Base-by-base conservation (phyloP, 2,797 vertebrate species). In the Xenops minutus region DNA sequence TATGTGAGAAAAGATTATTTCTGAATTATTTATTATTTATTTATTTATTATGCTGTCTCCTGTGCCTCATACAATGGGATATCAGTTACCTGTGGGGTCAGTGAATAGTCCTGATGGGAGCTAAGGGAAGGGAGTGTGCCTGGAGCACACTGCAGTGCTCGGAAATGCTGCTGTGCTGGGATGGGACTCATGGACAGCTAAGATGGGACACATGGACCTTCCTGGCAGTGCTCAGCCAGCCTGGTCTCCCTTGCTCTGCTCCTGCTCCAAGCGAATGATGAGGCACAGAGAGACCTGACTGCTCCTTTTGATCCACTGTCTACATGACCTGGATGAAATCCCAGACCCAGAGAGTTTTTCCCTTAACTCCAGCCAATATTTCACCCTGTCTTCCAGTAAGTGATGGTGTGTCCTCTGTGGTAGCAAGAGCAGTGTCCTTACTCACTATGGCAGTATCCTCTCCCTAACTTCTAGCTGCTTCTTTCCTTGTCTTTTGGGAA, bases 1-100 rank as follows among this genome's bases (percentile, higher is more conserved):
- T 89, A 91, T 94, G 93, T 96, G 82, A 97, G 86, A 96, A 96
- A 93, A 94, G 95, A 92, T 93, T 85, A 95, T 96, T 94, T 88
- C 83, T 85, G 85, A 95, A 55, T 89, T 92, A 93, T 92, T 94
- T 26, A 19, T 95, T 96, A 93, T 93, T 97, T 96, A 94, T 96
- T 96, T 94, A 93, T 96, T 95, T 95, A 86, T 92, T 84, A 67
- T 59, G 30, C 81, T 0, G 0, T 85, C 92, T 85, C 76, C 46
- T 36, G 43, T 43, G 68, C 64, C 54, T 85, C 68, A 26, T 69
- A 39, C 48, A 74, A 74, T 61, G 81, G 64, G 48, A 88, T 84
- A 92, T 91, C 91, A 51, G 79, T 94, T 94, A 92, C 94, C 91
- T 95, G 89, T 32, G 66, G 83, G 85, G 92, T 89, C 89, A 93